Evolutionary conservation across 2,113 vertebrate species (phyloP), one percentile per base, ranked within the genome.

Genomic region (Callipepla squamata): DNA sequence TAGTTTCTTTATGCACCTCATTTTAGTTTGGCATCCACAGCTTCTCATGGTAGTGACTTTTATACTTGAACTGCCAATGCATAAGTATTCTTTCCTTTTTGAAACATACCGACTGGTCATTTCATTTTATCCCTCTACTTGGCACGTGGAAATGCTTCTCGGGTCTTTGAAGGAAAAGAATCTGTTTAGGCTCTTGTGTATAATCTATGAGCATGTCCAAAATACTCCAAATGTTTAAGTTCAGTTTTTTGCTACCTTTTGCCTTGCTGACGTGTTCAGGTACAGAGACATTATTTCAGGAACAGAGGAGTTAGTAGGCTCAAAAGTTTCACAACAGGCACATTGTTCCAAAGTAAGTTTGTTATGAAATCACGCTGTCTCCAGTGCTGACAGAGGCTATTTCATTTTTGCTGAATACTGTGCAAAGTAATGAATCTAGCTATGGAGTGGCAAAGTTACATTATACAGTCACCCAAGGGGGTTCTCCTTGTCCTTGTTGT

Each of bases 401-500:
- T 89, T 92, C 17, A 0, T 38, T 93, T 90, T 85, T 89, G 44
- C 73, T 92, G 85, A 94, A 93, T 59, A 55, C 44, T 61, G 53
- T 90, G 73, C 81, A 74, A 91, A 96, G 89, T 85, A 93, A 95
- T 85, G 85, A 96, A 87, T 95, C 80, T 70, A 74, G 68, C 89
- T 66, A 53, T 34, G 62, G 89, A 68, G 87, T 95, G 90, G 67
- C 88, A 81, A 87, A 89, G 78, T 85, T 95, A 87, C 44, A 94
- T 96, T 92, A 94, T 66, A 77, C 21, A 90, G 80, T 96, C 77
- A 93, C 88, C 91, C 94, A 92, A 68, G 89, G 96, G 94, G 65
- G 79, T 94, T 95, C 87, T 95, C 61, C 87, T 87, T 94, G 92
- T 95, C 95, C 84, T 94, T 93, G 79, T 82, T 88, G 82, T 42